Base-by-base conservation (phyloP, 2,113 vertebrate genomes). In the Patagioenas fasciata region DNA sequence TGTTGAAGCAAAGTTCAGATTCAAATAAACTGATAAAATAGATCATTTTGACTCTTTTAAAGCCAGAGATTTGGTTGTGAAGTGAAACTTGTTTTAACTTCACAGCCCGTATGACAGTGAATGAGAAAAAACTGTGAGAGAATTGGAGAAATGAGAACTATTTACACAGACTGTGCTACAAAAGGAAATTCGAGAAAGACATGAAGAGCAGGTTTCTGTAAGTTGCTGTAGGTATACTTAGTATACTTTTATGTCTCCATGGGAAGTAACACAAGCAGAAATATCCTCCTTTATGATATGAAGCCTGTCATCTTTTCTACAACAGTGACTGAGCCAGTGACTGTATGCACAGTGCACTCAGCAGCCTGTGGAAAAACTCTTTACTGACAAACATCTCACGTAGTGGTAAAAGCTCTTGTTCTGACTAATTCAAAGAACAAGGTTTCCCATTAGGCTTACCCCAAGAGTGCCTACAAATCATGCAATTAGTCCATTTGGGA, bases 401-500 rank as follows among this genome's bases (percentile, higher is more conserved):
- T 25, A 66, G 40, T 21, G 81, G 48, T 81, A 66, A 91, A 88
- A 91, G 57, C 28, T 71, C 21, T 8, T 58, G 28, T 16, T 87
- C 56, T 42, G 32, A n/a, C 57, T 44, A 17, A 42, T 31, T 71
- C 57, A 54, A 54, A 77, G 47, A 80, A 36, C 24, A 80, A 86
- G 31, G 14, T 54, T 95, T 89, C 34, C 31, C 10, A 67, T 82
- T 60, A 77, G 48, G n/a, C 19, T 82, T 69, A 79, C 47, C 47
- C 64, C 48, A 78, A 66, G 19, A 24, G 54, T 54, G n/a, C 6
- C 38, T 71, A 13, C 20, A 95, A 89, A 93, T 69, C 81, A 60
- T 40, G 54, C 34, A 82, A 80, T 94, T 83, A 81, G 6, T 89
- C 18, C 61, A 72, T 87, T 69, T 97, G 80, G 56, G 82, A 95